A percentile compares a stretch with the other conserved stretches of the same genome.
Conservation (phyloP, 1,140 invertebrate genomes). For the Camponotus pennsylvanicus region DNA sequence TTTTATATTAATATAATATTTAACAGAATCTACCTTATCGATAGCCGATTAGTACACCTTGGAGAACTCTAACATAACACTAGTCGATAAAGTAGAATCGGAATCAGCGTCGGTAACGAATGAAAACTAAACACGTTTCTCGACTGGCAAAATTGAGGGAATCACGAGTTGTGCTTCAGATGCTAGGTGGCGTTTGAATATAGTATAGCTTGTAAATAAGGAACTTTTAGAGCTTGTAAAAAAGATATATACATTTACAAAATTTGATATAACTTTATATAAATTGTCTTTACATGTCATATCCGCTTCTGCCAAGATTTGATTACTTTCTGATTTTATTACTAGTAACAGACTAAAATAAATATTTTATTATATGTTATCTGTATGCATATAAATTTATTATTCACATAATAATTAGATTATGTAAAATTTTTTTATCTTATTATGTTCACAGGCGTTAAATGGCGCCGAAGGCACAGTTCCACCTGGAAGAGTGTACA, state of each 20-base stretch:
- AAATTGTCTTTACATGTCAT: background rate
- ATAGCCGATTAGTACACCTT: background rate
- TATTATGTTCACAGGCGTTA: constrained; percentile 80
- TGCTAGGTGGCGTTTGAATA: constrained; percentile 34
- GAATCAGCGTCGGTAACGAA: constrained; percentile 19
- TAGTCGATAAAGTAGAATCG: constrained; percentile 35
- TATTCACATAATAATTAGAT: background rate
- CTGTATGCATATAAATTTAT: background rate
- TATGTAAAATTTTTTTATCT: constrained; percentile 17
- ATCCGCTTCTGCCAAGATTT: background rate
- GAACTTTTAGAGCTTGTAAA: background rate
- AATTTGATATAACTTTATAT: background rate
- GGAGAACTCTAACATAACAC: background rate
- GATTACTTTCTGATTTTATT: background rate
- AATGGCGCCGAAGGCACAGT: constrained; percentile 85
- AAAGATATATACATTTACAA: background rate
- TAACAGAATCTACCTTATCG: constrained; percentile 15
- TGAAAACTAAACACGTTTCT: background rate
- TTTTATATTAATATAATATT: background rate
- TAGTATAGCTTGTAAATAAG: constrained; percentile 17
- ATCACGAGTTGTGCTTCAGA: background rate
- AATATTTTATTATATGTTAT: background rate
- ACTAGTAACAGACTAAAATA: background rate
- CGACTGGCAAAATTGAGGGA: background rate
- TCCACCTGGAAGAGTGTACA: constrained; percentile 90